Conservation (phyloP, 1,140 invertebrate genomes). For the Zelostemma sp. region DNA sequence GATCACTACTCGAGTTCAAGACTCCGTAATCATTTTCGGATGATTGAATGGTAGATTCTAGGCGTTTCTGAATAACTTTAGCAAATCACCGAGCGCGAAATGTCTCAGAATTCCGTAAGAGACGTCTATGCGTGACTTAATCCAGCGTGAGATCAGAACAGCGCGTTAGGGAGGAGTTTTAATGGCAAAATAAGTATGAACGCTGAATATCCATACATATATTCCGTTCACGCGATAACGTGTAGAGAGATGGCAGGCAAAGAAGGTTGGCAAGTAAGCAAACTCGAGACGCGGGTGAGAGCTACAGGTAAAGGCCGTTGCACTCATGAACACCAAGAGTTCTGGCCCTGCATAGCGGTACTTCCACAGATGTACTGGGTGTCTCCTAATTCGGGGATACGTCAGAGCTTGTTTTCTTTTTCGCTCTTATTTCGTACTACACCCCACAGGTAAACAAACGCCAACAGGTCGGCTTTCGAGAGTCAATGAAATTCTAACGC, state of each 20-base stretch:
- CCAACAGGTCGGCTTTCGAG: too few species aligned
- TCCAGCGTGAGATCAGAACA: slow-evolving; percentile 17
- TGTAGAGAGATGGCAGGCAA: slow-evolving; percentile 18
- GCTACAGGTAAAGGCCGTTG: slow-evolving; percentile 37
- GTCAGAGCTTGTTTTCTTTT: background rate
- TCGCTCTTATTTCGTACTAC: background rate
- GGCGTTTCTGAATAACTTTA: too few species aligned
- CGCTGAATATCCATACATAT: slow-evolving; percentile 25
- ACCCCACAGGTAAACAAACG: too few species aligned
- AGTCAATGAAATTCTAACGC: too few species aligned
- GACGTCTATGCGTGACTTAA: background rate
- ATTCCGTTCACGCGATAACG: slow-evolving; percentile 30
- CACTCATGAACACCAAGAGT: slow-evolving; percentile 33
- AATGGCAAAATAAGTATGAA: slow-evolving; percentile 26
- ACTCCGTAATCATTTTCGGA: too few species aligned
- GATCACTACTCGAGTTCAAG: too few species aligned
- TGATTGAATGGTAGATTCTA: too few species aligned
- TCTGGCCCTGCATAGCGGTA: slow-evolving; percentile 14
- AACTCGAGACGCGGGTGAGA: slow-evolving; percentile 38
- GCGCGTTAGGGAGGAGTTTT: slow-evolving; percentile 29
- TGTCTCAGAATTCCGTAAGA: too few species aligned
- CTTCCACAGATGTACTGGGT: slow-evolving; percentile 11
- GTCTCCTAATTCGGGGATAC: slow-evolving; percentile 9
- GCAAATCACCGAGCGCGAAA: too few species aligned
- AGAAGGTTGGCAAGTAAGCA: slow-evolving; percentile 10